These are phyloP conservation scores for Salpingus planirostris DNA, from an alignment of 2,888 invertebrate species.

Conservation along the genomic window DNA sequence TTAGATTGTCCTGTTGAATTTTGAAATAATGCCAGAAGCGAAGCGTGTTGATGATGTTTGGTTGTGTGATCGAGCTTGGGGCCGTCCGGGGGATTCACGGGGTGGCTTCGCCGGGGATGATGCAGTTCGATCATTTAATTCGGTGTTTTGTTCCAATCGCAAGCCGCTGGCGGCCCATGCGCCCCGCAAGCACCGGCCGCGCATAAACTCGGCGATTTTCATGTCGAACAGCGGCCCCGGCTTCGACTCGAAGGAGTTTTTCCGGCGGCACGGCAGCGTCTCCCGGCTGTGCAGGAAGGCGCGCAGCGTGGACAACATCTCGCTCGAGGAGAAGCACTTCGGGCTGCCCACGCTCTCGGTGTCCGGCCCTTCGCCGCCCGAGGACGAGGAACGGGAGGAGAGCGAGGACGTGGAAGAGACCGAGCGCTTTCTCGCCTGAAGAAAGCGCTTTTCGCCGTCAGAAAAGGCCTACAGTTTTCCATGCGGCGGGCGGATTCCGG, in stretches of 20 bases:
- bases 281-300: slow-evolving; percentile 73
- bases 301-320: slow-evolving; percentile 62
- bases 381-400: slow-evolving; percentile 54
- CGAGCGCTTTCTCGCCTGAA: slow-evolving; percentile 14
- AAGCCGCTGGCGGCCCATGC: too few relatives aligned
- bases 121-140: not conserved
- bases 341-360: slow-evolving; percentile 69
- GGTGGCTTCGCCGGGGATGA: too few relatives aligned
- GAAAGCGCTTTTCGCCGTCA: too few relatives aligned
- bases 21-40: too few relatives aligned
- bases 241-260: slow-evolving; percentile 72
- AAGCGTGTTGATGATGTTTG: too few relatives aligned
- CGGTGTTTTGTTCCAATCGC: too few relatives aligned
- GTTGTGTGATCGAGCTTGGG: too few relatives aligned
- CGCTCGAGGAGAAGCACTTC: slow-evolving; percentile 52
- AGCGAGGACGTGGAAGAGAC: slow-evolving; percentile 44
- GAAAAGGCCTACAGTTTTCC: too few relatives aligned
- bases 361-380: slow-evolving; percentile 71
- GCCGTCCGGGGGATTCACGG: too few relatives aligned
- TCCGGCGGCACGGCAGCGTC: slow-evolving; percentile 70
- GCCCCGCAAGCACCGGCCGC: slow-evolving; percentile 48
- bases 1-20: too few relatives aligned
- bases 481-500: too few relatives aligned
- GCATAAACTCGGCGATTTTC: slow-evolving; percentile 81
- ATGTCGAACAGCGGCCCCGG: slow-evolving; percentile 66